Conservation (phyloP, 2,888 invertebrate species). For the Hofmannophila pseudospretella region DNA sequence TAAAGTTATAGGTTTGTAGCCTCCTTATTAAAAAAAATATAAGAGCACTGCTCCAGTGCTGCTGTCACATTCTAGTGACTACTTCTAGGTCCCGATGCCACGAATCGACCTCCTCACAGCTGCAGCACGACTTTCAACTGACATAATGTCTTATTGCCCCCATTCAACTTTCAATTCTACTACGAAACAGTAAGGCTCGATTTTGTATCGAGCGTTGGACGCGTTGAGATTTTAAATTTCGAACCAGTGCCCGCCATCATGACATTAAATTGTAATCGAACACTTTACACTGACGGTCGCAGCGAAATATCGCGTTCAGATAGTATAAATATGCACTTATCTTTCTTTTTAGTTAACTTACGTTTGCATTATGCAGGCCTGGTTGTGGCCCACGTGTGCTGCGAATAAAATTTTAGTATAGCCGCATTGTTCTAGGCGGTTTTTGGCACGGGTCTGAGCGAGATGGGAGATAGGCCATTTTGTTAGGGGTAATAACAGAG, state of each 20-base stretch:
- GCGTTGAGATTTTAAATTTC: conserved; percentile 56
- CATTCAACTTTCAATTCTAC: conserved; percentile 18
- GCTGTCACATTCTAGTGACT: conserved; percentile 46
- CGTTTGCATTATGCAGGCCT: conserved; percentile 70
- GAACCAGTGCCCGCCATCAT: conserved; percentile 50
- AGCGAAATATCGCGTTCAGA: conserved; percentile 67
- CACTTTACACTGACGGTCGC: conserved; percentile 71
- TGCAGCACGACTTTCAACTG: conserved; percentile 26
- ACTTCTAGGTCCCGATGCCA: conserved; percentile 49
- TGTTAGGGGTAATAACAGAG: conserved; percentile 54
- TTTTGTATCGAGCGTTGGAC: conserved; percentile 16
- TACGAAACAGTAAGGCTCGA: conserved; percentile 19
- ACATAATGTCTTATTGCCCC: conserved; percentile 9
- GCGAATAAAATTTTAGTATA: conserved; percentile 74
- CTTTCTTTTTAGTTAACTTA: conserved; percentile 75
- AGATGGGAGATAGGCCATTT: conserved; percentile 49
- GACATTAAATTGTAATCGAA: conserved; percentile 78
- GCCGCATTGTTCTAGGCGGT: conserved; percentile 61
- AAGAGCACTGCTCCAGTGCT: conserved; percentile 30
- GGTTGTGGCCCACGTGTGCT: conserved; percentile 62
- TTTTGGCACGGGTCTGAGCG: conserved; percentile 43
- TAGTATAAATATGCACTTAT: conserved; percentile 76
- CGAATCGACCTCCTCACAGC: conserved; percentile 50
- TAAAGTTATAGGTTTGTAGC: conserved; percentile 46
- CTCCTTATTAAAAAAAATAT: conserved; percentile 35